Base-by-base conservation (phyloP, 1,140 invertebrate species). In the Brachionus rotundiformis region DNA sequence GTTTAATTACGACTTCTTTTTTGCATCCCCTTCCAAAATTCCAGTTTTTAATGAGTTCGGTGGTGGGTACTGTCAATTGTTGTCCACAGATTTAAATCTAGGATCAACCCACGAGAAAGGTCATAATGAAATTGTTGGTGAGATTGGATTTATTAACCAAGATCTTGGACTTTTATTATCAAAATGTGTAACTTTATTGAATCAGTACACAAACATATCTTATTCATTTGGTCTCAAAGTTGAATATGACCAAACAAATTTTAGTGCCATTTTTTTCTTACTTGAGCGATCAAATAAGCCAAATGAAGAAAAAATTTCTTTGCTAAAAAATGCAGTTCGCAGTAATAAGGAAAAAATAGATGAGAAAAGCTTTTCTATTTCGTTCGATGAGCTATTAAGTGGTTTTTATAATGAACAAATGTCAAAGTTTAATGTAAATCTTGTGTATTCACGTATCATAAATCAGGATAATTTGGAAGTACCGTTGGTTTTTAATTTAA, bases 1-100 rank as follows among this genome's bases (percentile, higher is more conserved):
- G 19, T 68, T 68, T 39, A 68, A 68, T n/a, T 33, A 68, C 16
- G 63, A 68, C n/a, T 68, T 68, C 36, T 68, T 39, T 36, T 68
- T 68, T 36, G 31, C 63, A 19, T 68, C 63, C 2, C 33, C 63
- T 3, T 68, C 63, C 63, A 68, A 68, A 68, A 36, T 68, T 68
- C 63, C 63, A 0, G 8, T 68, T 36, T 68, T 33, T 8, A 68
- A 68, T 23, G 11, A 36, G 36, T 68, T 36, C n/a, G 31, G 63
- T 36, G 63, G 63, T 6, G 63, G 63, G 2, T 23, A 16, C 16
- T 68, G 63, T 68, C 63, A 68, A 68, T 31, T 68, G 5, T 68
- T 68, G 16, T 68, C 63, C 8, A 16, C 19, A 8, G 63, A 68
- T 36, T 33, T 68, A 1, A 68, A 68, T 68, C 16, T 68, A 6